Base-by-base conservation (phyloP, 2,113 vertebrate genomes). In the Myotis lucifugus region DNA sequence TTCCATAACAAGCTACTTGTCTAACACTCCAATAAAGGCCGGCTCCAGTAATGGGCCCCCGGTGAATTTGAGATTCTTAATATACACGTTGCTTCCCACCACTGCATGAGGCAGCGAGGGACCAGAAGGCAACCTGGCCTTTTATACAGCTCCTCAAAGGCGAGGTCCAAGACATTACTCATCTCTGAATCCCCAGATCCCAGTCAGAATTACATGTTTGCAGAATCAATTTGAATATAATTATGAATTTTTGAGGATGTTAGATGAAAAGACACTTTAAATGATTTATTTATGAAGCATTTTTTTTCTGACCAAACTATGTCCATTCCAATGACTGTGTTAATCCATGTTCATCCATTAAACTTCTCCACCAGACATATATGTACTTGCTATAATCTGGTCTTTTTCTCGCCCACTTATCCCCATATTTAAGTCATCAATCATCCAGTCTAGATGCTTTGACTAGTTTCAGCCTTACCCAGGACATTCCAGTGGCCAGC, bases 1-100 rank as follows among this genome's bases (percentile, higher is more conserved):
- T 92, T 97, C 73, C 72, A 59, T 90, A 77, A 92, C 52, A 73
- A 89, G 23, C 50, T 96, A 88, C 37, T 77, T 92, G 46, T 67
- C 72, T 88, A 73, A 50, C 50, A 66, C 50, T 76, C 48, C 21
- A 42, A 25, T 84, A 81, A 90, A 86, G 69, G 23, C 81, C 34
- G 59, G 25, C 54, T 81, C 42, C 29, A 61, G 5, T 21, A 78
- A 59, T 19, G 21, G 21, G 23, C 3, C 76, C 34, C 46, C 14
- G 14, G 61, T 54, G 40, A 86, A 79, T 70, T 5, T 34, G 14
- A 69, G 42, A 61, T 37, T 85, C 66, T 48, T 59, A n/a, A 42
- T 11, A 56, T 37, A 78, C 9, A 19, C 3, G 11, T 74, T 86
- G 27, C 14, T 88, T 46, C 1, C 74, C 40, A 76, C 13, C 86